These are phyloP conservation scores for Enteromius fasciolatus DNA, from an alignment of 2,797 vertebrate species.

Conservation along the genomic window DNA sequence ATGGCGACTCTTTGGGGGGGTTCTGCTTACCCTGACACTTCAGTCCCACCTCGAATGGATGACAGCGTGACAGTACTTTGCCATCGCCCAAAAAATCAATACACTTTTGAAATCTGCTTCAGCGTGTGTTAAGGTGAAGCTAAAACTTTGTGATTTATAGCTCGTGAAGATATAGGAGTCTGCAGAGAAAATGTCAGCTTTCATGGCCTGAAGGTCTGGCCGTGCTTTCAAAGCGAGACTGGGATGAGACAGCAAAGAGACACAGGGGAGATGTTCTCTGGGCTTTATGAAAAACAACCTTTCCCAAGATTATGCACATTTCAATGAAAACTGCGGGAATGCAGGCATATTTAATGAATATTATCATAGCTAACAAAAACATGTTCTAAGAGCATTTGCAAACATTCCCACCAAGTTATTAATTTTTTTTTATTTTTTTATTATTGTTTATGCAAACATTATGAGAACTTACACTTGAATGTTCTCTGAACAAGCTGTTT, in stretches of 20 bases:
- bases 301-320: background rate
- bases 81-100: constrained; percentile 56
- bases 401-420: too few species aligned
- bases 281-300: constrained; percentile 6
- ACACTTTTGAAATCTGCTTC: constrained; percentile 51
- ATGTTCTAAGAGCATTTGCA: too few species aligned
- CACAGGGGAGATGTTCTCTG: constrained; percentile 22
- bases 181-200: constrained; percentile 49
- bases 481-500: too few species aligned
- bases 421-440: too few species aligned
- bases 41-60: constrained; percentile 40
- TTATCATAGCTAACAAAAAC: background rate
- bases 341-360: background rate
- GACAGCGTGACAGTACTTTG: constrained; percentile 44
- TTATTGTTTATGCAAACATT: too few species aligned
- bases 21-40: constrained; percentile 52
- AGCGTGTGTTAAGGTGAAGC: constrained; percentile 46
- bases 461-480: too few species aligned
- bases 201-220: constrained; percentile 47
- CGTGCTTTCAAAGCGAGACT: constrained; percentile 30
- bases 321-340: background rate
- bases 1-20: constrained; percentile 34
- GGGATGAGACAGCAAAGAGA: constrained; percentile 24
- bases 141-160: constrained; percentile 59
- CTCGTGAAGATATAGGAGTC: constrained; percentile 48